phyloP scores from a whole-genome alignment of 2,113 vertebrate species.

The Phalacrocorax aristotelis region DNA sequence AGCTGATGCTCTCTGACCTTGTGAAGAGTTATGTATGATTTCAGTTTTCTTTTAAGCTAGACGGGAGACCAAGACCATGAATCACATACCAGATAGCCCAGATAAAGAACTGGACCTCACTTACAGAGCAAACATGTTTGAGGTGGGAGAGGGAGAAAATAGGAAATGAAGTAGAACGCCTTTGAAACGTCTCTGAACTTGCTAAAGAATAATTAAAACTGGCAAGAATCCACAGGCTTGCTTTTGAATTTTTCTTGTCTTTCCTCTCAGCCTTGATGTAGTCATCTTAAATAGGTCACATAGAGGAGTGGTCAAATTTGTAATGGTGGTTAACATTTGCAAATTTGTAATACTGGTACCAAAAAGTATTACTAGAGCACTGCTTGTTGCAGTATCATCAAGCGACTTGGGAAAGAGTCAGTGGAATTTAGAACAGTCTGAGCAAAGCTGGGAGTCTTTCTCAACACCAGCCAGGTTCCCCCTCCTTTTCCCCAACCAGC shows the following conservation, averaged over 20 bases:
- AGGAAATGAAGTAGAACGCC: background rate
- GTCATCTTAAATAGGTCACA: background rate
- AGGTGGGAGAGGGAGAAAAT: background rate
- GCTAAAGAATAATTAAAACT: conserved; percentile 20
- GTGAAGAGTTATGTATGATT: background rate
- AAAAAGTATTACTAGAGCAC: background rate
- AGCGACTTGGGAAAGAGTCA: background rate
- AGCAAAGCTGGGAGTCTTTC: background rate
- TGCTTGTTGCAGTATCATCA: background rate
- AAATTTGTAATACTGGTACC: background rate
- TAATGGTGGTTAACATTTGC: background rate
- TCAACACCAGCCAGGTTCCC: background rate
- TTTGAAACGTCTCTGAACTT: conserved; percentile 26
- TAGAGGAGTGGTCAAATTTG: background rate
- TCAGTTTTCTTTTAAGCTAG: background rate
- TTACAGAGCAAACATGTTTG: background rate
- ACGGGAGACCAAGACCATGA: background rate
- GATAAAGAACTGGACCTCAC: background rate
- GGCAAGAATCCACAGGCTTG: background rate
- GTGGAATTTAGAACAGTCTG: background rate
- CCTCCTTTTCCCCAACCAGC: background rate
- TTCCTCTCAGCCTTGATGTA: background rate
- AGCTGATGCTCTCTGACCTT: background rate
- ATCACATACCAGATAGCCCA: background rate
- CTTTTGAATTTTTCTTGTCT: background rate